Conservation (phyloP, 2,797 vertebrate genomes). For the Pitangus sulphuratus region DNA sequence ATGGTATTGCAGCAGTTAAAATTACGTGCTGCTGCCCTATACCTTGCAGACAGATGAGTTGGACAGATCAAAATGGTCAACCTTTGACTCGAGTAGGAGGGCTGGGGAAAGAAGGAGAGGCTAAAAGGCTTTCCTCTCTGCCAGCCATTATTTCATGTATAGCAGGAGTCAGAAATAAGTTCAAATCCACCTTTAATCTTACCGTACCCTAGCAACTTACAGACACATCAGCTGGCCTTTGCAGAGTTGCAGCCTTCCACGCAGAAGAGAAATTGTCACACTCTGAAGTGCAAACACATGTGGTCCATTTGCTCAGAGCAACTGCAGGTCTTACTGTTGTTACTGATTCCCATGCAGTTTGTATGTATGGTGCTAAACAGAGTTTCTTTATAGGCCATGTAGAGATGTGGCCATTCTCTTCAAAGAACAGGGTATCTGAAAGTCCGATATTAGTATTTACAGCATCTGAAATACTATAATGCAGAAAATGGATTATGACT, state of each 20-base stretch:
- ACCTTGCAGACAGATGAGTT: neutral
- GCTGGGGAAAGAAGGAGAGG: neutral
- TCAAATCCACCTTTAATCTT: neutral
- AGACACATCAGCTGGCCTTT: neutral
- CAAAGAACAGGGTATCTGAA: neutral
- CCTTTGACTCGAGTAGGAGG: neutral
- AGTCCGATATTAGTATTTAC: neutral
- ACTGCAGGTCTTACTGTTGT: neutral
- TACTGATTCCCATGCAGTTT: neutral
- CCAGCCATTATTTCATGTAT: neutral
- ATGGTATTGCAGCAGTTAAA: neutral
- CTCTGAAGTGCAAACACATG: rapidly evolving
- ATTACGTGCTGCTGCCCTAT: neutral
- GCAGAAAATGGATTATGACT: neutral
- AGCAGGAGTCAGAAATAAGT: neutral
- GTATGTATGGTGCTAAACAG: neutral
- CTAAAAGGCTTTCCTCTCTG: neutral
- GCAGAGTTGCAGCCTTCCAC: neutral
- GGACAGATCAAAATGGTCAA: neutral
- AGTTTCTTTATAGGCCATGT: neutral
- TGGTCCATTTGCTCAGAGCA: neutral
- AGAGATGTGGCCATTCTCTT: neutral
- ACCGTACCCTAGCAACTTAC: neutral
- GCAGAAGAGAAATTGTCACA: neutral
- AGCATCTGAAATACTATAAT: neutral